These are phyloP conservation scores for Furcifer pardalis DNA, from an alignment of 2,797 vertebrate species.

Conservation along the genomic window DNA sequence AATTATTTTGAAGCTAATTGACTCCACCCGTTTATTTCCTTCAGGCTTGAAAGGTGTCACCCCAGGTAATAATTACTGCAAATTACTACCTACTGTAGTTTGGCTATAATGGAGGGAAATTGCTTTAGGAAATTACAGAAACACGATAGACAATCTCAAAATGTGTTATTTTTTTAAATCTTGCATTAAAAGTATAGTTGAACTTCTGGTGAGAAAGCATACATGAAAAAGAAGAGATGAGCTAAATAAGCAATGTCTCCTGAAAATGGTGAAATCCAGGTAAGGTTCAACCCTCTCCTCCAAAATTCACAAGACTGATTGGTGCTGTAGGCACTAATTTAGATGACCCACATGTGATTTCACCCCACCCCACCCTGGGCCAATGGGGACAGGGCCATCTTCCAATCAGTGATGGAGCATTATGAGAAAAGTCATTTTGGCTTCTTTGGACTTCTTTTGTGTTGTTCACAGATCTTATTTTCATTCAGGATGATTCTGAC, in stretches of 20 bases:
- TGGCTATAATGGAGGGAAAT: slow-evolving; percentile 43
- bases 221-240: too few species aligned
- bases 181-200: slow-evolving; percentile 37
- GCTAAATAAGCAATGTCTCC: too few species aligned
- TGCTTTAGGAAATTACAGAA: slow-evolving; percentile 30
- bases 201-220: slow-evolving; percentile 50
- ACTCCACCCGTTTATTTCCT: slow-evolving; percentile 39
- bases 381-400: too few species aligned
- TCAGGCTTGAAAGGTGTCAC: slow-evolving; percentile 42
- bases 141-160: neutral
- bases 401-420: neutral
- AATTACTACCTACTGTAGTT: slow-evolving; percentile 34
- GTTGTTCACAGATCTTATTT: neutral
- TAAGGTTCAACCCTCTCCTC: too few species aligned
- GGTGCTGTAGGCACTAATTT: too few species aligned
- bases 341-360: too few species aligned
- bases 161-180: neutral
- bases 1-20: slow-evolving; percentile 48
- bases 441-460: too few species aligned
- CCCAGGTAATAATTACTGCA: slow-evolving; percentile 37
- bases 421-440: neutral
- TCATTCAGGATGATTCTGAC: too few species aligned
- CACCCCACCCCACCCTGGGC: too few species aligned
- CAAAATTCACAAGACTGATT: too few species aligned
- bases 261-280: too few species aligned